A percentile compares a stretch with the other conserved stretches of the same genome.
Evolutionary conservation across 2,113 vertebrate genomes (phyloP).

Genomic region (Condylura cristata): DNA sequence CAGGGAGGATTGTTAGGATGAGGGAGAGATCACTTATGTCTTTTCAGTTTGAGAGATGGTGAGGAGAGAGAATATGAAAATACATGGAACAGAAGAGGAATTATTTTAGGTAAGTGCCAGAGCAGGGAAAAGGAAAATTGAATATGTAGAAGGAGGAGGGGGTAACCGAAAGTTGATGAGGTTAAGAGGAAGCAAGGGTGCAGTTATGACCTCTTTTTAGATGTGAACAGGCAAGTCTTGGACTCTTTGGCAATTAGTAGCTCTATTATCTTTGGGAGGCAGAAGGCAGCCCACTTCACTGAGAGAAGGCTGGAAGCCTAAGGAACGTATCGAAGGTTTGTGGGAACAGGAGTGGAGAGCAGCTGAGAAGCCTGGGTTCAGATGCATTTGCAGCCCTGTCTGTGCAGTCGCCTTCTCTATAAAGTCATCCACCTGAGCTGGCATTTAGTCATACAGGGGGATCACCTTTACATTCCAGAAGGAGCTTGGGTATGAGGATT

Average conservation of each 20-base stretch:
- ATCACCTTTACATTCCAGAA: constrained; percentile 33
- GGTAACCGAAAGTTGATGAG: not conserved
- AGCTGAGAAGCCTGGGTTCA: not conserved
- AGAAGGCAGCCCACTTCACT: not conserved
- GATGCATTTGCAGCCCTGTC: not conserved
- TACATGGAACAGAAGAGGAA: not conserved
- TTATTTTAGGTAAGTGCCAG: not conserved
- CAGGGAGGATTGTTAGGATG: not conserved
- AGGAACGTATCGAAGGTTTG: not conserved
- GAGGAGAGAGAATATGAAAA: not conserved
- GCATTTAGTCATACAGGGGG: not conserved
- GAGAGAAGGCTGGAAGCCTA: not conserved
- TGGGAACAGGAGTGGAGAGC: not conserved
- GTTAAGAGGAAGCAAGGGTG: not conserved
- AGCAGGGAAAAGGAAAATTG: not conserved
- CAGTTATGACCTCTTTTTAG: not conserved
- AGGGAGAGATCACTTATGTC: rapidly evolving
- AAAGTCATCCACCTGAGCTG: not conserved
- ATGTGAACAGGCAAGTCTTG: not conserved
- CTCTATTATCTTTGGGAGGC: not conserved
- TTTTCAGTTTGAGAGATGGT: not conserved
- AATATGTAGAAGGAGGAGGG: not conserved
- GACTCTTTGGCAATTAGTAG: not conserved
- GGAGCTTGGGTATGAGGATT: not conserved
- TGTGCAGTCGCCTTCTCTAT: not conserved